These are phyloP conservation scores for Anoplius nigerrimus DNA, from an alignment of 2,888 invertebrate species.

Conservation along the genomic window DNA sequence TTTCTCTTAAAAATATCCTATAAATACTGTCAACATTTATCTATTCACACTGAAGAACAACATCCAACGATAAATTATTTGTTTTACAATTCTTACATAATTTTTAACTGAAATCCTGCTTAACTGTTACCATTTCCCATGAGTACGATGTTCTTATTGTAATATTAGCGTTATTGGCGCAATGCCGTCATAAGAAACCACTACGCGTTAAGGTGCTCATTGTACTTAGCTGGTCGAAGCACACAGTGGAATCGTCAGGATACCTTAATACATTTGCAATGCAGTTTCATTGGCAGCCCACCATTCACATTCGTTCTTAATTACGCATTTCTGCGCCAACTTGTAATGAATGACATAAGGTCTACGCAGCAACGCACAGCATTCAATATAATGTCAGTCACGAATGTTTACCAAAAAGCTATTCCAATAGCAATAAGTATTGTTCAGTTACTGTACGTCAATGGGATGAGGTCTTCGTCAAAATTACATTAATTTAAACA, in stretches of 20 bases:
- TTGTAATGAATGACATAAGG: conserved; percentile 52
- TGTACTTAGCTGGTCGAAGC: conserved; percentile 19
- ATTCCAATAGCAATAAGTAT: conserved; percentile 51
- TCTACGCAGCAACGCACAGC: conserved; percentile 6
- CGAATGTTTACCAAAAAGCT: too few species aligned
- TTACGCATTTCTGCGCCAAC: conserved; percentile 55
- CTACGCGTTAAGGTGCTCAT: conserved; percentile 21
- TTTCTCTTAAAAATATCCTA: too few species aligned
- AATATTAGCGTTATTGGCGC: conserved; percentile 48
- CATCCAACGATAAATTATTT: too few species aligned
- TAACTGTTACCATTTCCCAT: neutral
- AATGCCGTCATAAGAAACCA: conserved; percentile 41
- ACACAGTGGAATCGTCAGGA: conserved; percentile 43
- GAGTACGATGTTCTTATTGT: conserved; percentile 24
- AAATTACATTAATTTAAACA: too few species aligned
- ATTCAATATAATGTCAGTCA: conserved; percentile 36
- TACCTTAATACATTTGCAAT: conserved; percentile 49
- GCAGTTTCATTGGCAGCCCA: conserved; percentile 46
- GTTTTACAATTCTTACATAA: too few species aligned
- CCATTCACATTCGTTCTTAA: conserved; percentile 60
- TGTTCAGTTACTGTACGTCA: too few species aligned
- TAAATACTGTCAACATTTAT: too few species aligned
- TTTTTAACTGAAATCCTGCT: too few species aligned
- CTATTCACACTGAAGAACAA: too few species aligned
- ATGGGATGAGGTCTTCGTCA: too few species aligned